A percentile compares a stretch with the other conserved stretches of the same genome.
Conservation (phyloP, 2,113 vertebrate species). For the Sander lucioperca region DNA sequence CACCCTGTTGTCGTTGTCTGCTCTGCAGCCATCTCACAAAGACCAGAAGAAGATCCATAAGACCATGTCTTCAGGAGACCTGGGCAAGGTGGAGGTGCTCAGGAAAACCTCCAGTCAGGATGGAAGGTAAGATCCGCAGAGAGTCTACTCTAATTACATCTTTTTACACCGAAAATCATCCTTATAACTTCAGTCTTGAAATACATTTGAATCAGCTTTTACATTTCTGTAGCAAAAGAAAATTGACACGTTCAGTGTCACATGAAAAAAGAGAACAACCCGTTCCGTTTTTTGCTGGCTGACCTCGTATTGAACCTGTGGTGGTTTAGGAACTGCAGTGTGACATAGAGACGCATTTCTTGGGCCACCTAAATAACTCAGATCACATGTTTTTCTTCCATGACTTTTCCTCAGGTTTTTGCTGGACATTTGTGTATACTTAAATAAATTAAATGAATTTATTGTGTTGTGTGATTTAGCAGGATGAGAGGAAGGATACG, state of each 20-base stretch:
- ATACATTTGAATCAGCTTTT: neutral
- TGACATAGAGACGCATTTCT: neutral
- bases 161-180: no score
- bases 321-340: neutral
- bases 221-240: neutral
- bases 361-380: neutral
- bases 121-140: slow-evolving; percentile 85
- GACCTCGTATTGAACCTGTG: neutral
- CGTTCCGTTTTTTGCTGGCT: neutral
- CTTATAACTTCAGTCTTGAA: no score
- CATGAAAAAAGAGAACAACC: no score
- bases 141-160: neutral
- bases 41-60: slow-evolving; percentile 91
- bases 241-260: neutral
- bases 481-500: slow-evolving; percentile 93
- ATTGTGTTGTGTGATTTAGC: slow-evolving; percentile 22
- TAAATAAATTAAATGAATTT: neutral
- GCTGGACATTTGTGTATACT: neutral
- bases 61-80: slow-evolving; percentile 95
- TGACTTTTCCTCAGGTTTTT: neutral
- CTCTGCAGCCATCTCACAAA: slow-evolving; percentile 81
- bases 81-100: slow-evolving; percentile 85
- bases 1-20: slow-evolving; percentile 60
- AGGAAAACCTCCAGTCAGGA: slow-evolving; percentile 87
- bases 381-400: neutral